Percentiles rank a stretch among this genome's conserved stretches.
Conservation (phyloP, 2,113 vertebrate genomes). For the Mola mola region DNA sequence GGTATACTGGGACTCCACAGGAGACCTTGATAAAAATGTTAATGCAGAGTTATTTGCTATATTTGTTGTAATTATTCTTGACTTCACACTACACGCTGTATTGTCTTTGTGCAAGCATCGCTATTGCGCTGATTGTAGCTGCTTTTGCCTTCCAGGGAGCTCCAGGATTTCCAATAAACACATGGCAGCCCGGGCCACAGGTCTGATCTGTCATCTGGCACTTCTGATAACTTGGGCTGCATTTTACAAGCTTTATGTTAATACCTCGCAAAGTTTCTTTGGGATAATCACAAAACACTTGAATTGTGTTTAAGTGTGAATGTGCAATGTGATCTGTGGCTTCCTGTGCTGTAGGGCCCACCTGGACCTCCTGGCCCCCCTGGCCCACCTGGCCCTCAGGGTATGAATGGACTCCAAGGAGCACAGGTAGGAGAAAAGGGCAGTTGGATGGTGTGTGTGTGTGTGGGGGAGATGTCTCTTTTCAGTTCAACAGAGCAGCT, state of each 20-base stretch:
- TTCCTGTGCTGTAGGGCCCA: conserved; percentile 84
- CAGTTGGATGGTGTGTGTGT: conserved; percentile 19
- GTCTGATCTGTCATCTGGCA: conserved; percentile 76
- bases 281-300: neutral
- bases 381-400: conserved; percentile 88
- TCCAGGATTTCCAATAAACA: conserved; percentile 84
- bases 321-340: neutral
- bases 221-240: conserved; percentile 23
- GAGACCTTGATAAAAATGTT: conserved; percentile 11
- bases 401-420: conserved; percentile 85
- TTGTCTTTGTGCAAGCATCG: neutral
- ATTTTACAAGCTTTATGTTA: conserved; percentile 24
- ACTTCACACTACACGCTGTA: too few relatives aligned
- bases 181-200: conserved; percentile 91
- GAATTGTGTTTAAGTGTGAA: neutral
- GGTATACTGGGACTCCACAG: conserved; percentile 14
- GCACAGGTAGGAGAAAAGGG: conserved; percentile 83
- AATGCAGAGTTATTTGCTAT: conserved; percentile 3
- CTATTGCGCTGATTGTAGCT: conserved; percentile 51
- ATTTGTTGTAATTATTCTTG: conserved; percentile 44
- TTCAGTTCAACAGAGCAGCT: conserved; percentile 44
- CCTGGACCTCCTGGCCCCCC: conserved; percentile 86
- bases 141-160: conserved; percentile 87
- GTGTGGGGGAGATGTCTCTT: too few relatives aligned
- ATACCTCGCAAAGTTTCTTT: conserved; percentile 22